These are phyloP conservation scores for Hoplodrina ambigua DNA, from an alignment of 2,888 invertebrate genomes.

Conservation along the genomic window DNA sequence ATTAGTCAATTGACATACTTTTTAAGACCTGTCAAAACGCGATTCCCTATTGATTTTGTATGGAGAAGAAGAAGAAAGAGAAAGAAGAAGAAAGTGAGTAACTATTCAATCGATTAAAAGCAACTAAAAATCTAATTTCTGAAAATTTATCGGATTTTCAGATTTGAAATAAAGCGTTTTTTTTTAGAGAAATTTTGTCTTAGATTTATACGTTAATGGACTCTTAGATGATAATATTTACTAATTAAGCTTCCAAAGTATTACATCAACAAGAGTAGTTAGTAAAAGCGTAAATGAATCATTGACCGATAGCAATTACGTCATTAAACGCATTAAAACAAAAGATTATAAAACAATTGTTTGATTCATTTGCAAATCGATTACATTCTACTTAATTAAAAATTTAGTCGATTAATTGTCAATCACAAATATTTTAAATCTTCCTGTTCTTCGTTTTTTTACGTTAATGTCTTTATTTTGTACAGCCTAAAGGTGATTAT, in stretches of 20 bases:
- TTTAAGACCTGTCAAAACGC: too few species aligned
- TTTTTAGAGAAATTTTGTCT: too few species aligned
- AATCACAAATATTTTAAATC: slow-evolving; percentile 44
- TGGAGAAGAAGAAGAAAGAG: too few species aligned
- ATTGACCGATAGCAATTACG: slow-evolving; percentile 41
- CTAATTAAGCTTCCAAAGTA: slow-evolving; percentile 1
- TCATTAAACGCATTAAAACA: slow-evolving; percentile 46
- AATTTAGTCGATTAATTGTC: slow-evolving; percentile 53
- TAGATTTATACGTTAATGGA: too few species aligned
- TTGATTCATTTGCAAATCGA: slow-evolving; percentile 49
- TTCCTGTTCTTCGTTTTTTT: slow-evolving; percentile 4
- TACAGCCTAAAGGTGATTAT: slow-evolving; percentile 61
- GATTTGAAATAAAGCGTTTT: too few species aligned
- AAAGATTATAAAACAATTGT: slow-evolving; percentile 46
- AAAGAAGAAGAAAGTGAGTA: too few species aligned
- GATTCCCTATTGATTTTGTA: too few species aligned
- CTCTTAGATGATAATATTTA: too few species aligned
- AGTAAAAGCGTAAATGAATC: slow-evolving; percentile 47
- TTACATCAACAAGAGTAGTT: slow-evolving; percentile 39
- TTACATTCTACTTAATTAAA: slow-evolving; percentile 55
- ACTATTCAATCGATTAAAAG: too few species aligned
- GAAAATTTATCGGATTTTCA: too few species aligned
- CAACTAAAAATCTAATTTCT: too few species aligned
- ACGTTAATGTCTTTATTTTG: slow-evolving; percentile 21
- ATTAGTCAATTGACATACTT: too few species aligned